phyloP scores from a whole-genome alignment of 2,113 vertebrate species.

The Leptodactylus fuscus region DNA sequence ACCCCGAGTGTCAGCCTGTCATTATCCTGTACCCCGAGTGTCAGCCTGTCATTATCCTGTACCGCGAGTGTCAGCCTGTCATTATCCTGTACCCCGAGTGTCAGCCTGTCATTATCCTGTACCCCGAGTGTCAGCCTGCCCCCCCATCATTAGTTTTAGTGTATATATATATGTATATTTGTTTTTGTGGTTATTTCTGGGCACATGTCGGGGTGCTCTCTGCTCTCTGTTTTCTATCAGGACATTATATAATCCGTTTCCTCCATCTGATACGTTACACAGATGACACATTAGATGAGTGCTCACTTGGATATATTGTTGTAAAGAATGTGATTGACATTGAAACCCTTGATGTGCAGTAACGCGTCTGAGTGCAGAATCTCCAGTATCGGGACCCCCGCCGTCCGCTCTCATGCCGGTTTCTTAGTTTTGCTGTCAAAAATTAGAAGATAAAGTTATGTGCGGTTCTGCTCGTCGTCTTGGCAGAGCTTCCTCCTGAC shows the following conservation, averaged over 20 bases:
- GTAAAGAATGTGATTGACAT: not conserved
- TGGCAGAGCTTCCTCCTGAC: not conserved
- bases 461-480: not conserved
- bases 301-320: not conserved
- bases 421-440: not conserved
- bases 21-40: no score
- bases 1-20: no score
- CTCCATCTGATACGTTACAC: not conserved
- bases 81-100: not conserved
- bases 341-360: not conserved
- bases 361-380: not conserved
- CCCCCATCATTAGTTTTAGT: no score
- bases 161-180: no score
- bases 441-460: not conserved
- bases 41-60: no score
- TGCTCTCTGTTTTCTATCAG: no score
- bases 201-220: no score
- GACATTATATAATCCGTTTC: no score
- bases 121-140: not conserved
- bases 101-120: accelerated
- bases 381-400: not conserved
- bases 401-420: not conserved
- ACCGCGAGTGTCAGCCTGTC: no score
- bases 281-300: not conserved
- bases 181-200: no score